These are phyloP conservation scores for Ctenicera cuprea DNA, from an alignment of 2,888 invertebrate genomes.

Conservation along the genomic window DNA sequence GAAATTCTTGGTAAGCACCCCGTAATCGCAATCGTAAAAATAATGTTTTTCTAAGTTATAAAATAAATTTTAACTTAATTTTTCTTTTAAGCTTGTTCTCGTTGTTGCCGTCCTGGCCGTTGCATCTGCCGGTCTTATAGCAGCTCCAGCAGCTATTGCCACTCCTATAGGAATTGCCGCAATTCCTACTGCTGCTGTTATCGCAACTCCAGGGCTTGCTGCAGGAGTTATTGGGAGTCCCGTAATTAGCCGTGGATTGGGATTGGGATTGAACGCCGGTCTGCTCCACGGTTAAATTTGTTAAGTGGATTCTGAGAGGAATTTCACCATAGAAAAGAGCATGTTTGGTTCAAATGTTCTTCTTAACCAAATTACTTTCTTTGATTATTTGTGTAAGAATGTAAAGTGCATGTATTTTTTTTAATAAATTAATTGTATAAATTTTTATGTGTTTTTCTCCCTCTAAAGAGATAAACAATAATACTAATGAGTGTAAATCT, in stretches of 20 bases:
- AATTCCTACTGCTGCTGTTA: slow-evolving; percentile 13
- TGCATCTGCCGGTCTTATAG: slow-evolving; percentile 12
- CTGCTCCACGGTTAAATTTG: slow-evolving; percentile 16
- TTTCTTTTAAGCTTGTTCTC: slow-evolving; percentile 9
- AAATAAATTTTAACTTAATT: not conserved
- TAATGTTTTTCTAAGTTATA: no score
- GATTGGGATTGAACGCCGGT: not conserved
- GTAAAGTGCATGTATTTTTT: no score
- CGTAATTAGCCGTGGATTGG: slow-evolving; percentile 5
- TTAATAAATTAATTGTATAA: no score
- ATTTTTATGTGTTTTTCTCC: no score
- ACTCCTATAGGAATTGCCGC: slow-evolving; percentile 8
- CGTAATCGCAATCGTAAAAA: no score
- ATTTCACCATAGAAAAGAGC: no score
- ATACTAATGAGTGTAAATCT: no score
- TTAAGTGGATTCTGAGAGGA: not conserved
- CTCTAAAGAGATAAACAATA: no score
- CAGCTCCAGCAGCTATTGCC: slow-evolving; percentile 4
- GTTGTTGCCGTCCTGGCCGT: slow-evolving; percentile 24
- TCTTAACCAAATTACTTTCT: no score
- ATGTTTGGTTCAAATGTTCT: no score
- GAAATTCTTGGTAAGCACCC: slow-evolving; percentile 18
- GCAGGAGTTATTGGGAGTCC: slow-evolving; percentile 21
- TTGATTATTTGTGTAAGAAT: no score
- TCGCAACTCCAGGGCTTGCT: not conserved